phyloP scores from a whole-genome alignment of 2,113 vertebrate species.

The Lucifuga dentata region DNA sequence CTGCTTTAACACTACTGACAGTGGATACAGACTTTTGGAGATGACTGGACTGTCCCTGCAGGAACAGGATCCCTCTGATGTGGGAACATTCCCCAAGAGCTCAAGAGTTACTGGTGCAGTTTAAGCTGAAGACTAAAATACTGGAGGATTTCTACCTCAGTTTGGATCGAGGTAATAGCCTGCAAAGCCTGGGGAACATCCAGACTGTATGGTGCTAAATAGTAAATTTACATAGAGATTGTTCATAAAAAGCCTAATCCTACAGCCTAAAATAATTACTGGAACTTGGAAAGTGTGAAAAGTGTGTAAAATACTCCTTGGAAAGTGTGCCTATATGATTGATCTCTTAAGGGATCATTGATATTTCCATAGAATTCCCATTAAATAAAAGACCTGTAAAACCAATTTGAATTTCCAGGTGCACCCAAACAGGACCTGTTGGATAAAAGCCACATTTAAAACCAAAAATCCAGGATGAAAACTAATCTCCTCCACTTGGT shows the following conservation, averaged over 20 bases:
- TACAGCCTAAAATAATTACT: too few relatives aligned
- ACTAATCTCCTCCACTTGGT: slow-evolving; percentile 38
- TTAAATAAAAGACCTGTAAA: background rate
- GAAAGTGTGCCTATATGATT: too few relatives aligned
- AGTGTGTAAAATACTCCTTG: too few relatives aligned
- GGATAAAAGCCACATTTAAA: slow-evolving; percentile 28
- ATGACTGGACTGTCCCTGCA: slow-evolving; percentile 50
- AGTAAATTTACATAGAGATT: too few relatives aligned
- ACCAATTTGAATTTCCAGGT: slow-evolving; percentile 33
- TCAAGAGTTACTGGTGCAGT: slow-evolving; percentile 20
- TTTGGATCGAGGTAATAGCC: slow-evolving; percentile 44
- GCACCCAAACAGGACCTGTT: slow-evolving; percentile 22
- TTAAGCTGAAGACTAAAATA: slow-evolving; percentile 18
- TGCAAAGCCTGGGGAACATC: background rate
- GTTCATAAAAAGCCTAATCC: too few relatives aligned
- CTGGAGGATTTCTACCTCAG: slow-evolving; percentile 29
- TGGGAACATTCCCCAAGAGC: slow-evolving; percentile 27
- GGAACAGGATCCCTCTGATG: slow-evolving; percentile 38
- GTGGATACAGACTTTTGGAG: slow-evolving; percentile 30
- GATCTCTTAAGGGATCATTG: too few relatives aligned
- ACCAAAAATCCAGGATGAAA: slow-evolving; percentile 64
- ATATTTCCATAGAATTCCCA: background rate
- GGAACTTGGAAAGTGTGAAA: too few relatives aligned
- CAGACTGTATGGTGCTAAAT: background rate
- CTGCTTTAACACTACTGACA: slow-evolving; percentile 12